Conservation (phyloP, 2,113 vertebrate genomes). For the Cavia porcellus region DNA sequence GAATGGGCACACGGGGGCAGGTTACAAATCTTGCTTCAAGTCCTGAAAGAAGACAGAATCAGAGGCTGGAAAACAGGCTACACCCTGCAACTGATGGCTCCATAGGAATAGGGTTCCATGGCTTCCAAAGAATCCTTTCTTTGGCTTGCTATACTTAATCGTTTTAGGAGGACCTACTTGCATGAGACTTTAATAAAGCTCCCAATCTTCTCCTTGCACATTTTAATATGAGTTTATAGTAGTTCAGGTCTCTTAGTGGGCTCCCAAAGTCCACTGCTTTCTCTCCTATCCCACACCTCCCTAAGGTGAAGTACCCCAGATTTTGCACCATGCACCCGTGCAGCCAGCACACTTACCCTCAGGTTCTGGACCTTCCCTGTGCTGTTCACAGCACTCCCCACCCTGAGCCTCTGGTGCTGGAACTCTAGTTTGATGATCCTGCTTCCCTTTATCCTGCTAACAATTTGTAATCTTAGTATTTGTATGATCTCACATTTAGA, state of each 20-base stretch:
- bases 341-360: not conserved
- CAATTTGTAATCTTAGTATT: not conserved
- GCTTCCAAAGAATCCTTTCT: not conserved
- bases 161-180: not conserved
- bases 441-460: not conserved
- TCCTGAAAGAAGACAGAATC: not conserved
- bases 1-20: not conserved
- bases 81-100: not conserved
- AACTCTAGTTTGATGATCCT: rapidly evolving
- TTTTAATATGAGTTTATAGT: not conserved
- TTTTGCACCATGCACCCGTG: not conserved
- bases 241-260: not conserved
- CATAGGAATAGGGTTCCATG: too few relatives aligned
- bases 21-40: not conserved
- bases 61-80: too few relatives aligned
- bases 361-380: not conserved
- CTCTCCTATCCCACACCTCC: not conserved
- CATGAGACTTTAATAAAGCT: constrained; percentile 21
- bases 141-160: not conserved
- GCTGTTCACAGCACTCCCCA: not conserved
- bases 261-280: not conserved
- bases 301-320: not conserved
- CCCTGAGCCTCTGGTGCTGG: rapidly evolving
- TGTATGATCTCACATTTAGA: not conserved
- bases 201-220: not conserved